Percentiles rank a stretch among this genome's conserved stretches.
Evolutionary conservation across 2,888 invertebrate genomes (phyloP).

Genomic region (Polietes domitor): DNA sequence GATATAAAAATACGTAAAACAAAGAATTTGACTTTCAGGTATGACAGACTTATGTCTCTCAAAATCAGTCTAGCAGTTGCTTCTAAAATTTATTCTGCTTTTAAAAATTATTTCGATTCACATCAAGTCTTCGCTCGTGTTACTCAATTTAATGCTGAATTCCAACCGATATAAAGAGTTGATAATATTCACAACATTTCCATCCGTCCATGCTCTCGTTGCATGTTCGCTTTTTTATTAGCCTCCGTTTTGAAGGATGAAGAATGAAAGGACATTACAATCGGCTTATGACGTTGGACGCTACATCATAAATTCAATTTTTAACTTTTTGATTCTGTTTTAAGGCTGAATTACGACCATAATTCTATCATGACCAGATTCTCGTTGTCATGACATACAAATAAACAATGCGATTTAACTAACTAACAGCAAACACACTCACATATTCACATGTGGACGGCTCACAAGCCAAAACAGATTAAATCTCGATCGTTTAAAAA

Average conservation of each 20-base stretch:
- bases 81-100: no score
- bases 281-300: not conserved
- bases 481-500: no score
- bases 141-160: no score
- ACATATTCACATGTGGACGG: not conserved
- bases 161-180: no score
- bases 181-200: no score
- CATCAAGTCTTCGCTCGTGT: no score
- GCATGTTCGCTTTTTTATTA: not conserved
- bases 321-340: slow-evolving; percentile 4
- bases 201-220: not conserved
- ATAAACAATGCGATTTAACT: slow-evolving; percentile 10
- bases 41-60: no score
- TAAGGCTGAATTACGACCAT: slow-evolving; percentile 7
- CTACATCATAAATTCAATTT: slow-evolving; percentile 13
- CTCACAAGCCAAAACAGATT: no score
- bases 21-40: no score
- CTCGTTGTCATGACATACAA: slow-evolving; percentile 10
- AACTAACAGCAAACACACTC: not conserved
- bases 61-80: no score
- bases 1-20: no score
- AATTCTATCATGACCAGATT: slow-evolving; percentile 13
- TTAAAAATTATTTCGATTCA: no score
- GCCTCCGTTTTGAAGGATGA: not conserved
- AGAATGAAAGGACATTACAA: not conserved